phyloP scores from a whole-genome alignment of 1,140 invertebrate genomes.

The Zaprionus camerounensis region DNA sequence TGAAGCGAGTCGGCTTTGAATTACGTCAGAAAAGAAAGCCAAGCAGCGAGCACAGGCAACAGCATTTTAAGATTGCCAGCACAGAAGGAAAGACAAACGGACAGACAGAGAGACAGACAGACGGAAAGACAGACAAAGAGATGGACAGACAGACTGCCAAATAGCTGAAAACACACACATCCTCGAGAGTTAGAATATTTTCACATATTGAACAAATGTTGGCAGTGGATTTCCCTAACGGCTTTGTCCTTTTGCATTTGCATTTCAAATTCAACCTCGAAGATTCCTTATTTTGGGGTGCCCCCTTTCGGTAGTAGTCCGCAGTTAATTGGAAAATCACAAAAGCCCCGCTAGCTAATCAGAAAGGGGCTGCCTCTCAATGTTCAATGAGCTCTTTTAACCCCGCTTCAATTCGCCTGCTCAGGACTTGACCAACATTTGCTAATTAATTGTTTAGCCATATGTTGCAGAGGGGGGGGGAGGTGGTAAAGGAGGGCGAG shows the following conservation, averaged over 20 bases:
- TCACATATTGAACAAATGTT: constrained; percentile 59
- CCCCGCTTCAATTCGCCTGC: constrained; percentile 1
- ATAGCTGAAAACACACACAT: neutral
- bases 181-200: constrained; percentile 25
- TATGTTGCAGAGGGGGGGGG: constrained; percentile 42
- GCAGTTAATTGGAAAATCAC: constrained; percentile 62
- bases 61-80: neutral
- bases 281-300: constrained; percentile 32
- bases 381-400: constrained; percentile 5
- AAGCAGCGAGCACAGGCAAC: constrained; percentile 1
- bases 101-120: constrained; percentile 15
- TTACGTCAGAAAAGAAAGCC: constrained; percentile 45
- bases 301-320: constrained; percentile 24
- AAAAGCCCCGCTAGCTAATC: constrained; percentile 60
- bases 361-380: constrained; percentile 24
- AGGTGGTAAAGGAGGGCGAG: neutral
- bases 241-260: constrained; percentile 66
- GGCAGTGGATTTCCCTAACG: constrained; percentile 73
- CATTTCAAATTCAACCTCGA: constrained; percentile 67
- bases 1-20: constrained; percentile 48
- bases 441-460: constrained; percentile 72
- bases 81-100: constrained; percentile 12
- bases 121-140: neutral
- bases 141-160: neutral
- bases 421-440: constrained; percentile 34